These are phyloP conservation scores for Corythaeola cristata DNA, from an alignment of 2,113 vertebrate species.

Conservation along the genomic window DNA sequence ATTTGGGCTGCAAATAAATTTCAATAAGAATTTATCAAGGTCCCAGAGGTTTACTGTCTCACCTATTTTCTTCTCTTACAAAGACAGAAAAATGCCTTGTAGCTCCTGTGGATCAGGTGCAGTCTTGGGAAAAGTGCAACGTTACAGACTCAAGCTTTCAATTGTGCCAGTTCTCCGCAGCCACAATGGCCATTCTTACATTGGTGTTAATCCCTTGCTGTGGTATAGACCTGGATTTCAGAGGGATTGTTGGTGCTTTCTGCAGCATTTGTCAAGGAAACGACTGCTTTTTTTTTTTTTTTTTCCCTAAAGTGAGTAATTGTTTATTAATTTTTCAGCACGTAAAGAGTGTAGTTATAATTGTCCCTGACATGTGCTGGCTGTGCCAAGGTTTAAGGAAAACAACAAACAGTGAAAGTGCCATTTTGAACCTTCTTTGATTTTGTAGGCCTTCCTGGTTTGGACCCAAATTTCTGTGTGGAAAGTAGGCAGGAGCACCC, in stretches of 20 bases:
- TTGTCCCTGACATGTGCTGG: conserved; percentile 61
- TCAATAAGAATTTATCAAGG: not conserved
- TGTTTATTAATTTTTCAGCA: conserved; percentile 72
- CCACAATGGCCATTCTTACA: not conserved
- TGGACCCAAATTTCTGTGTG: not conserved
- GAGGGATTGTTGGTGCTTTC: not conserved
- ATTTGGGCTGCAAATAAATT: not conserved
- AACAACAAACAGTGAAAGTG: not conserved
- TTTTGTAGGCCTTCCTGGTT: not conserved
- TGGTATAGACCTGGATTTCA: not conserved
- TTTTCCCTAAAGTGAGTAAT: conserved; percentile 48
- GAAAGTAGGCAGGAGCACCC: not conserved
- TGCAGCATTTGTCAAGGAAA: conserved; percentile 54
- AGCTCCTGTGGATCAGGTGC: not conserved
- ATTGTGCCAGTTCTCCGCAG: not conserved
- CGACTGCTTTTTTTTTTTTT: not conserved
- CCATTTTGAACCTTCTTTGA: not conserved
- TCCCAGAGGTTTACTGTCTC: not conserved
- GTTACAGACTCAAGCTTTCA: not conserved
- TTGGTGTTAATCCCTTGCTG: not conserved
- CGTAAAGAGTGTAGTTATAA: conserved; percentile 65
- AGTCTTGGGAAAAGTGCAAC: not conserved
- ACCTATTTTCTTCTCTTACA: not conserved
- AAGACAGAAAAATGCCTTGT: not conserved
- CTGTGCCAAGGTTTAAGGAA: conserved; percentile 53